Base-by-base conservation (phyloP, 1,140 invertebrate species). In the Sitobion miscanthi region DNA sequence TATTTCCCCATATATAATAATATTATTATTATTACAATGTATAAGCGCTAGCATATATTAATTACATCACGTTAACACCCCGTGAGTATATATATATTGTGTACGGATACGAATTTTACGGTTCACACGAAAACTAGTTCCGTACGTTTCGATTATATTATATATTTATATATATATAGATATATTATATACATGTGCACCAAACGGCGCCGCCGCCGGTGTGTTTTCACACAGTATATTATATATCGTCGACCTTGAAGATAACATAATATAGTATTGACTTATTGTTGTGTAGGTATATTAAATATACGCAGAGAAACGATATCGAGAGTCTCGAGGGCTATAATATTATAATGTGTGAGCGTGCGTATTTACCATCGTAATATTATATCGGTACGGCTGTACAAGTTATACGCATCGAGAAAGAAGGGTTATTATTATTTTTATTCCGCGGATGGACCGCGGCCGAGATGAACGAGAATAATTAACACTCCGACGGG, bases 51-150 rank as follows among this genome's bases (percentile, higher is more conserved):
- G 86, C 47, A 54, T 82, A 93, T 93, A 93, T 93, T 93, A 93
- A 93, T 93, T 93, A 93, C 91, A 93, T 54, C 91, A 83, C 77
- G 91, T 93, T 93, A 93, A 93, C 91, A 93, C 91, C 91, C 91
- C 90, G 77, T 52, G 30, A 77, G 21, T 77, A 77, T 77, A 77
- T 77, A 77, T 77, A 77, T 77, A 17, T n/a, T 77, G n/a, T 52
- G 35, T 35, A 49, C 45, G 62, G 42, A 91, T 91, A 91, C 45
- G 42, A 77, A 77, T 82, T 83, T 92, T 83, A 83, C 38, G 91
- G 91, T 93, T 93, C 91, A 93, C 91, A 93, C 91, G 91, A 93
- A 93, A 93, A 93, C 91, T 93, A 93, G 91, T 93, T 93, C 91
- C 91, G 69, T 92, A 77, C 77, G 49, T 77, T 92, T 92, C 49